Evolutionary conservation across 2,113 vertebrate species (phyloP).

Genomic region (Bos indicus): DNA sequence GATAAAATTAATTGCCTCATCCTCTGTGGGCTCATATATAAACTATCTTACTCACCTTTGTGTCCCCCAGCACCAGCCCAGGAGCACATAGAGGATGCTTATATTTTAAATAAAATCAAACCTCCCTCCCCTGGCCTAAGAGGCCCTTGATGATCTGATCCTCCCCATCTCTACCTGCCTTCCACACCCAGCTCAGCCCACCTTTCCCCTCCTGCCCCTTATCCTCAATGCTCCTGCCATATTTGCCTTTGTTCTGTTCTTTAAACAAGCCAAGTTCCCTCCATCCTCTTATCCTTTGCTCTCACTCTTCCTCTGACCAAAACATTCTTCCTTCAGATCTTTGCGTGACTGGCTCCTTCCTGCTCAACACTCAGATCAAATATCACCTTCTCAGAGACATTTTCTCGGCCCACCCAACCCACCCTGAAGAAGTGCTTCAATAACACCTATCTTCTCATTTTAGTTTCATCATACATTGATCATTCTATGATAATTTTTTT

Average conservation of each 20-base stretch:
- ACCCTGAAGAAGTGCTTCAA: neutral
- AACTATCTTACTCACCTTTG: neutral
- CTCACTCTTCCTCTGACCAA: neutral
- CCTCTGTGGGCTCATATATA: neutral
- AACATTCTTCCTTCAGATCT: neutral
- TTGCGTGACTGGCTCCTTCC: neutral
- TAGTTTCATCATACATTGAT: neutral
- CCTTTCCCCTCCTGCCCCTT: neutral
- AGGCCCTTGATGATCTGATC: neutral
- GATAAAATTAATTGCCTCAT: neutral
- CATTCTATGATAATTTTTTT: neutral
- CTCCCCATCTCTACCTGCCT: neutral
- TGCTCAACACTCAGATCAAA: neutral
- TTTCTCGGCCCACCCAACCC: neutral
- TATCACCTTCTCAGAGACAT: neutral
- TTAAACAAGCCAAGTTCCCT: neutral
- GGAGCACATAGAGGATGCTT: neutral
- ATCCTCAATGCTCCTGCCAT: neutral
- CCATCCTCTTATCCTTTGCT: neutral
- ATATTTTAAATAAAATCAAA: conserved; percentile 22
- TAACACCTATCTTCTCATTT: neutral
- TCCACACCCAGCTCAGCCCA: neutral
- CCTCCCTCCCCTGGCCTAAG: neutral
- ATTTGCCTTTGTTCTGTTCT: neutral
- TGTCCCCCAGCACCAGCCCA: neutral